These are phyloP conservation scores for Pseudococcus longispinus DNA, from an alignment of 2,888 invertebrate genomes.

Conservation along the genomic window DNA sequence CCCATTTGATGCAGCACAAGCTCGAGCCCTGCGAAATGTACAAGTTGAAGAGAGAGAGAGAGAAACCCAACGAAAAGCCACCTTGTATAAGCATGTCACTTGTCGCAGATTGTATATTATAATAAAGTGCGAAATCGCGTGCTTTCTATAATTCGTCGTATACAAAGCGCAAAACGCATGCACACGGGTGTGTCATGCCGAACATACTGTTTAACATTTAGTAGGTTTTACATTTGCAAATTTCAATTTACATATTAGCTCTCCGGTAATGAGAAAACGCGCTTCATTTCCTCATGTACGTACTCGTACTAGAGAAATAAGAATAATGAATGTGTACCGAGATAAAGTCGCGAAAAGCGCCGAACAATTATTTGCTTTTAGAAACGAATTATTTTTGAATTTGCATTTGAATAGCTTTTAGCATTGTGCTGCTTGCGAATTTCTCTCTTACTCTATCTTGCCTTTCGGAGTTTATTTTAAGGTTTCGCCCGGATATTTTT, in stretches of 20 bases:
- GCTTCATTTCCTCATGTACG: constrained; percentile 27
- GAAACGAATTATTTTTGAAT: constrained; percentile 45
- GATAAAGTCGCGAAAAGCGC: constrained; percentile 39
- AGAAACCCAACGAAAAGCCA: not conserved
- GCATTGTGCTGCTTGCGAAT: not conserved
- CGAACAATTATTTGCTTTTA: constrained; percentile 42
- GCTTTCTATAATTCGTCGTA: constrained; percentile 36
- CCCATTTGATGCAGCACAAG: not conserved
- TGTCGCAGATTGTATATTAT: constrained; percentile 44
- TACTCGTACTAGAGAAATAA: not conserved
- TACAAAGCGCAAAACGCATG: constrained; percentile 4
- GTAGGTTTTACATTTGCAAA: constrained; percentile 42
- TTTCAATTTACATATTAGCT: constrained; percentile 45
- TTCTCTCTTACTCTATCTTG: not conserved
- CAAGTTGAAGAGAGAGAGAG: no score
- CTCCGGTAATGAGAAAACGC: constrained; percentile 37
- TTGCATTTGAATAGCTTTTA: constrained; percentile 44
- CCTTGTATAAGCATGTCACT: constrained; percentile 39
- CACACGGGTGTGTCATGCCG: constrained; percentile 24
- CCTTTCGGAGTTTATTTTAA: not conserved
- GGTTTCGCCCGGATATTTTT: constrained; percentile 29
- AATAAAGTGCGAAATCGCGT: constrained; percentile 39
- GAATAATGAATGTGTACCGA: constrained; percentile 37
- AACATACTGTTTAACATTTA: constrained; percentile 45
- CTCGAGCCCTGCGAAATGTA: not conserved